Conservation (phyloP, 2,888 invertebrate genomes). For the Eupeodes latifasciatus region DNA sequence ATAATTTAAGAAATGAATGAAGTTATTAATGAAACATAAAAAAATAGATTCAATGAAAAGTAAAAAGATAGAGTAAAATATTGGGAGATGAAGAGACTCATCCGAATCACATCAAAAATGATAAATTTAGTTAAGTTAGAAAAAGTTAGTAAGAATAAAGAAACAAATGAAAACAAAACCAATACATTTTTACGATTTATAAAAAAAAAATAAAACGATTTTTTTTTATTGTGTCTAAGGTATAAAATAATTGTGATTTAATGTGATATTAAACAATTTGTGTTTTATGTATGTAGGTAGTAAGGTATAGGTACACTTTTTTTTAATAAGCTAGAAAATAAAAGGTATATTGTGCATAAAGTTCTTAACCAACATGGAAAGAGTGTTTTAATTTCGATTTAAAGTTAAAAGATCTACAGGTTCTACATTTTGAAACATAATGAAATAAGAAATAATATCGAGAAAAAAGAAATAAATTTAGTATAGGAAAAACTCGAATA, state of each 20-base stretch:
- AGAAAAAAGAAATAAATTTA: constrained; percentile 42
- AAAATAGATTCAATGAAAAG: too few relatives aligned
- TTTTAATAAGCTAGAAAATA: constrained; percentile 50
- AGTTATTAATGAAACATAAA: too few relatives aligned
- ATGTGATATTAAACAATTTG: constrained; percentile 59
- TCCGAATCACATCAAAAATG: background rate
- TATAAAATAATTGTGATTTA: constrained; percentile 68
- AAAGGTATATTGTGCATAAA: constrained; percentile 33
- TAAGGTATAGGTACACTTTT: background rate
- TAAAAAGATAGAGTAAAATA: too few relatives aligned
- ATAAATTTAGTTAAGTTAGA: background rate
- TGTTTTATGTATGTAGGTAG: constrained; percentile 1
- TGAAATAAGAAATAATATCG: constrained; percentile 5
- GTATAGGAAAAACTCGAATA: background rate
- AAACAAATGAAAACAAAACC: constrained; percentile 39
- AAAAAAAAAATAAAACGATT: constrained; percentile 49
- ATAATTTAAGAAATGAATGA: too few relatives aligned
- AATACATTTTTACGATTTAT: constrained; percentile 57
- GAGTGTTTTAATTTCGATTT: background rate
- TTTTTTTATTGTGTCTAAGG: constrained; percentile 69
- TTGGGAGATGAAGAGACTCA: background rate
- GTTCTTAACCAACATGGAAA: constrained; percentile 39
- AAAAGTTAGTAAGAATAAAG: constrained; percentile 16
- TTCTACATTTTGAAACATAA: background rate
- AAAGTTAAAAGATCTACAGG: background rate